phyloP scores from a whole-genome alignment of 2,797 vertebrate species.

The Choloepus didactylus region DNA sequence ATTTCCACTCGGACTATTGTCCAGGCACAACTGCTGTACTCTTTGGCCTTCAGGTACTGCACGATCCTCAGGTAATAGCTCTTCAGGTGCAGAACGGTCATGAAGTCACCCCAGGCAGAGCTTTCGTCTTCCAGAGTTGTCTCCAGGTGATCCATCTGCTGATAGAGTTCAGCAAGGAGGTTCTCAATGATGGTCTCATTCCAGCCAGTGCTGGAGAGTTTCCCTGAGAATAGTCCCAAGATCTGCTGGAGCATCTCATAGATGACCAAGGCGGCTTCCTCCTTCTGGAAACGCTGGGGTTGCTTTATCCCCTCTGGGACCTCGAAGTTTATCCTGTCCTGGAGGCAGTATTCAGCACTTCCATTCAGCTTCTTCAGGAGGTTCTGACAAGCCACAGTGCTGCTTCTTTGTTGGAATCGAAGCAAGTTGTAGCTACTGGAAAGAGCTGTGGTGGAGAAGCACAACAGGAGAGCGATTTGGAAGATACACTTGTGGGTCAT shows the following conservation, averaged over 20 bases:
- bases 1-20: conserved; percentile 81
- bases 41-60: conserved; percentile 77
- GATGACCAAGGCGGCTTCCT: conserved; percentile 49
- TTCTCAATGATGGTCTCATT: conserved; percentile 65
- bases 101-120: rapidly evolving
- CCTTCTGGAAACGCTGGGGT: conserved; percentile 66
- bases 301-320: conserved; percentile 77
- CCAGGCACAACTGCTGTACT: conserved; percentile 86
- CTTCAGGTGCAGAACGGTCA: conserved; percentile 49
- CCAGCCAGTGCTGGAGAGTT: conserved; percentile 83
- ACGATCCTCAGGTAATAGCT: conserved; percentile 83
- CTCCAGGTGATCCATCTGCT: conserved; percentile 77
- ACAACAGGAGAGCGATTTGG: conserved; percentile 73
- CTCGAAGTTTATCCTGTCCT: conserved; percentile 78
- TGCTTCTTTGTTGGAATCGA: conserved; percentile 54
- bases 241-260: conserved; percentile 84
- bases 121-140: conserved; percentile 12
- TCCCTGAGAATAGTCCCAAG: conserved; percentile 80
- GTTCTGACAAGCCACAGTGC: not conserved
- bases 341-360: conserved; percentile 63
- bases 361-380: conserved; percentile 82
- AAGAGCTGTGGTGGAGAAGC: conserved; percentile 59
- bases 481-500: conserved; percentile 80
- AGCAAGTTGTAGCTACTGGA: conserved; percentile 72
- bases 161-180: conserved; percentile 74